A percentile compares a stretch with the other conserved stretches of the same genome.
These are phyloP conservation scores for Tapirus terrestris DNA, from an alignment of 2,113 vertebrate species.

Conservation along the genomic window DNA sequence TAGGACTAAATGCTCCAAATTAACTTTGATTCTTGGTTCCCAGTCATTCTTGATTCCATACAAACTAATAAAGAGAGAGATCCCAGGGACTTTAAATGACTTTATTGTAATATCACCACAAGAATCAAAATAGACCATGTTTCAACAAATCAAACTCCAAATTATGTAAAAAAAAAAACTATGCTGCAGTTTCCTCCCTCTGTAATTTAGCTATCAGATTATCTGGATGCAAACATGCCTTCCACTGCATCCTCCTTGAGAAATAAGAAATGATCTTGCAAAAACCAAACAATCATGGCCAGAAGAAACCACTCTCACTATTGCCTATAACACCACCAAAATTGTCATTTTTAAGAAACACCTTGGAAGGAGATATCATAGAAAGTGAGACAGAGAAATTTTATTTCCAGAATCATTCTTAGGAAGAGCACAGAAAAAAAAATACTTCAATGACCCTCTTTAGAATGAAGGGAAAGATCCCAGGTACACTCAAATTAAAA, in stretches of 20 bases:
- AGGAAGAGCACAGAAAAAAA: not conserved
- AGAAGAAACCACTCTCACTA: not conserved
- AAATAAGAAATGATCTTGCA: not conserved
- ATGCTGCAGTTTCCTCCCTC: not conserved
- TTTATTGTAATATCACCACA: not conserved
- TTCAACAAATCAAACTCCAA: not conserved
- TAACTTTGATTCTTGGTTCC: not conserved
- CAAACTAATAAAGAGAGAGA: not conserved
- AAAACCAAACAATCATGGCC: not conserved
- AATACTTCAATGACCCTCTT: not conserved
- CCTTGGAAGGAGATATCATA: constrained; percentile 20
- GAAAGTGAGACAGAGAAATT: constrained; percentile 9
- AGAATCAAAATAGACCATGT: not conserved
- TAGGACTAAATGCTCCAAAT: not conserved
- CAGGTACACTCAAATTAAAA: not conserved
- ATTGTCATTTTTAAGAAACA: not conserved
- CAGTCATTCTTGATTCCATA: not conserved
- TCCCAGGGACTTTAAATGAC: not conserved
- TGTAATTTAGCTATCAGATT: not conserved
- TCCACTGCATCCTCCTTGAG: not conserved
- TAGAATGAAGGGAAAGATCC: not conserved
- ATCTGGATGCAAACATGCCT: not conserved
- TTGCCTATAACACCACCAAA: not conserved
- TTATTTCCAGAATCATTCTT: constrained; percentile 17
- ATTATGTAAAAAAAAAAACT: not conserved